These are phyloP conservation scores for Apotomis capreana DNA, from an alignment of 2,888 invertebrate species.

Conservation along the genomic window DNA sequence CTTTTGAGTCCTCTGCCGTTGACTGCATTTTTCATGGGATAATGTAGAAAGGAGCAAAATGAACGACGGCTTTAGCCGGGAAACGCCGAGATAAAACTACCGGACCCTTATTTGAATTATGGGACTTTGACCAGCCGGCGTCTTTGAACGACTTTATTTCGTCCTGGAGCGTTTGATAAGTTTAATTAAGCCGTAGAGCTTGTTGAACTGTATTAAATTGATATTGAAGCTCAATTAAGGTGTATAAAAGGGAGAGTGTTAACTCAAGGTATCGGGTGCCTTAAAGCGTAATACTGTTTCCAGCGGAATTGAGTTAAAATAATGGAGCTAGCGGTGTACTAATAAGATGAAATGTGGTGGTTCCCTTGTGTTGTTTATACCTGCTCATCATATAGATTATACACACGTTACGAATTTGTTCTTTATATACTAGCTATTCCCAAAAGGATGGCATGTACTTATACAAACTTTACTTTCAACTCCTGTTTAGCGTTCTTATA, in stretches of 20 bases:
- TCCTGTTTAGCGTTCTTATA: no score
- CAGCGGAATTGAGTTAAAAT: slow-evolving; percentile 16
- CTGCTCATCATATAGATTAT: no score
- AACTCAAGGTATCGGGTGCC: slow-evolving; percentile 23
- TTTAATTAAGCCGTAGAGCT: slow-evolving; percentile 37
- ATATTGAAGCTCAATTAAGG: slow-evolving; percentile 25
- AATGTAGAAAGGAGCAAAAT: slow-evolving; percentile 61
- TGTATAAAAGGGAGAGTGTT: slow-evolving; percentile 9
- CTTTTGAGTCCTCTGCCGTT: slow-evolving; percentile 49
- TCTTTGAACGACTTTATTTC: slow-evolving; percentile 46
- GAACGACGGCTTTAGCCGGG: slow-evolving; percentile 60
- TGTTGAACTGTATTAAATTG: slow-evolving; percentile 31
- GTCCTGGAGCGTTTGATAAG: slow-evolving; percentile 36
- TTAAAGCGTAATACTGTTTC: slow-evolving; percentile 13
- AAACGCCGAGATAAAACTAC: slow-evolving; percentile 64
- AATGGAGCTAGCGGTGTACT: neutral
- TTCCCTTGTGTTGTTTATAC: neutral
- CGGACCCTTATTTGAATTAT: slow-evolving; percentile 65
- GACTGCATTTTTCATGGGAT: slow-evolving; percentile 63
- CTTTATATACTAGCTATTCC: no score
- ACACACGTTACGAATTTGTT: no score
- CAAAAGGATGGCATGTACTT: no score
- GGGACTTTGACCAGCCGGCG: slow-evolving; percentile 54
- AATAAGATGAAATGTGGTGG: neutral
- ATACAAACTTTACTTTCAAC: no score